Evolutionary conservation across 2,888 invertebrate species (phyloP).

Genomic region (Pyrochroa serraticornis): DNA sequence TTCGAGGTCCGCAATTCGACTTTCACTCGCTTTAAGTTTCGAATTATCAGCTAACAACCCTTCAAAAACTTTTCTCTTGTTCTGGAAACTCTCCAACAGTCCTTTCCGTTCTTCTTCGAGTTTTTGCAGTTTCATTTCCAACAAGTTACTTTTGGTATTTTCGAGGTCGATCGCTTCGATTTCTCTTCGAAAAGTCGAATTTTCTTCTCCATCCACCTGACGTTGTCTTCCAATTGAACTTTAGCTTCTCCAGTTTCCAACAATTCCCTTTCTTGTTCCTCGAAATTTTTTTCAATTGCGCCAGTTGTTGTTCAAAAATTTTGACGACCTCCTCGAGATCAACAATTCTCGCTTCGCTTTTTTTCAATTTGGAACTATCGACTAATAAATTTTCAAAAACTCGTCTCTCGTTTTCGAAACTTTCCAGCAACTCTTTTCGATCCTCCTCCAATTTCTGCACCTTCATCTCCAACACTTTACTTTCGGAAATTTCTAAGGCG

Average conservation of each 20-base stretch:
- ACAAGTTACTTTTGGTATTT: not conserved
- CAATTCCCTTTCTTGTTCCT: too few relatives aligned
- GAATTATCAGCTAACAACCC: too few relatives aligned
- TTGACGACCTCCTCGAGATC: too few relatives aligned
- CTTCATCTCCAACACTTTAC: conserved; percentile 31
- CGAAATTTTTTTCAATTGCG: too few relatives aligned
- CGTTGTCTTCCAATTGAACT: not conserved
- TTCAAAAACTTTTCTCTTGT: too few relatives aligned
- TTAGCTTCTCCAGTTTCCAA: not conserved
- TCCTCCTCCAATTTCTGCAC: conserved; percentile 38
- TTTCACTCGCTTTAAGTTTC: too few relatives aligned
- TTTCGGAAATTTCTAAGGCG: conserved; percentile 33
- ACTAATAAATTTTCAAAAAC: not conserved
- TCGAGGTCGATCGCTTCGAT: not conserved
- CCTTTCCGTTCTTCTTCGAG: conserved; percentile 10
- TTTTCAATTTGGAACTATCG: conserved; percentile 6
- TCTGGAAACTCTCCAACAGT: conserved; percentile 2
- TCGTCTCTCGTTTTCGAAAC: conserved; percentile 34
- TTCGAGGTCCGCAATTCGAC: too few relatives aligned
- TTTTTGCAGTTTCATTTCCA: conserved; percentile 7
- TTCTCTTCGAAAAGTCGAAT: not conserved
- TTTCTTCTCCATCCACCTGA: not conserved
- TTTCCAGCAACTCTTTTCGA: conserved; percentile 26
- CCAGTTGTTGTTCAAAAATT: too few relatives aligned
- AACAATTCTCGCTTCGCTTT: not conserved